Evolutionary conservation across 2,113 vertebrate species (phyloP), one percentile per base, ranked within the genome.

Genomic region (Burhinus oedicnemus): DNA sequence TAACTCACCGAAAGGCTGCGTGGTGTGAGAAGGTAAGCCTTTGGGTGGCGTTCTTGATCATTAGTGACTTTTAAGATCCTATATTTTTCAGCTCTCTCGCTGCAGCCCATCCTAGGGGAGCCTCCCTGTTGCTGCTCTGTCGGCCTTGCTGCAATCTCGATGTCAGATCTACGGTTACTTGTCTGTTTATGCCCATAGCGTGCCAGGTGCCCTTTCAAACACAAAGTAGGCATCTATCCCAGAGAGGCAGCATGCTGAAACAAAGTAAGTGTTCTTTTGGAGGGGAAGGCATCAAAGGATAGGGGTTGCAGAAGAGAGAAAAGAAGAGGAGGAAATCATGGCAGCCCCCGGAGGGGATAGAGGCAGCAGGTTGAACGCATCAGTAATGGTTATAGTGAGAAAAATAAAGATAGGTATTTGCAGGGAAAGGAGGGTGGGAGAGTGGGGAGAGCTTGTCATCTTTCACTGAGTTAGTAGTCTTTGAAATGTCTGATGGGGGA

Each of bases 21-120:
- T 98, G 97, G 97, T 57, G 76, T 71, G 86, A 96, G 47, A 95
- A 91, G 98, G 98, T 98, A 74, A 98, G 97, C 21, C n/a, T 38
- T 45, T 44, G 47, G 17, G 14, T 44, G 58, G 20, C 4, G 1
- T 6, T 62, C 15, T 15, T 57, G 13, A 13, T 58, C 25, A 5
- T 40, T 44, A 34, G 38, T 21, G 19, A 11, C 34, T 20, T 57
- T 12, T 14, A 44, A 79, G 12, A 44, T 55, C 4, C 34, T 49
- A 0, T 21, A 3, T 29, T 85, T 79, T 21, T 45, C 70, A 49
- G 7, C 38, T 62, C 8, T 61, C 9, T 83, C 2, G 1, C 71
- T n/a, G 1, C 3, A 4, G 15, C n/a, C 47, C 3, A 0, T 87
- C 13, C 11, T 26, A 54, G 72, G 77, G 22, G 87, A 81, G 65